Evolutionary conservation across 2,797 vertebrate species (phyloP).

Genomic region (Meriones psammophilus): DNA sequence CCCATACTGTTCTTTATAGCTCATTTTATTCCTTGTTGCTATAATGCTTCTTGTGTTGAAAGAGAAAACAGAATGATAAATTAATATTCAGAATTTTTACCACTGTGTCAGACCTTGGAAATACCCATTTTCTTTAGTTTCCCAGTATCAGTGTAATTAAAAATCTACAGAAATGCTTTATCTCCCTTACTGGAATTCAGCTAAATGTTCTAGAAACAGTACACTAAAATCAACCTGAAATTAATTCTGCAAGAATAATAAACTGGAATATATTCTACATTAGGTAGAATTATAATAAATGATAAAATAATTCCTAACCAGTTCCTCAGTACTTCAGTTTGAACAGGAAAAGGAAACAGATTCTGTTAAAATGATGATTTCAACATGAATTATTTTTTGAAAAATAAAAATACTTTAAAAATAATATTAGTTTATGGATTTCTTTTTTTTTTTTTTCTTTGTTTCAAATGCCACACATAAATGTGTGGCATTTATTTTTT

Average conservation of each 20-base stretch:
- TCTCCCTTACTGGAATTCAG: constrained; percentile 55
- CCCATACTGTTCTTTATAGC: not conserved
- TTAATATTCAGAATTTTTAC: constrained; percentile 59
- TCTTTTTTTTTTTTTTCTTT: too few species aligned
- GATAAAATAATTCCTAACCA: constrained; percentile 52
- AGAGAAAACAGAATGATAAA: constrained; percentile 61
- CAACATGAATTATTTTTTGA: not conserved
- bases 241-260: constrained; percentile 73
- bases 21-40: constrained; percentile 26
- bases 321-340: constrained; percentile 42
- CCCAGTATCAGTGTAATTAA: constrained; percentile 47
- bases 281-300: constrained; percentile 57
- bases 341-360: not conserved
- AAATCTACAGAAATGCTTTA: constrained; percentile 29
- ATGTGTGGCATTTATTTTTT: too few species aligned
- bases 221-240: constrained; percentile 54
- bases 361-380: constrained; percentile 45
- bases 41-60: constrained; percentile 52
- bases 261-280: constrained; percentile 28
- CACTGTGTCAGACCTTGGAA: not conserved
- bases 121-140: constrained; percentile 39
- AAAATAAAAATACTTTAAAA: constrained; percentile 10
- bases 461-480: too few species aligned
- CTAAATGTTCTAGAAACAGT: constrained; percentile 59
- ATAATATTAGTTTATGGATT: not conserved